These are phyloP conservation scores for Drosophila hydei DNA, from an alignment of 1,140 invertebrate genomes.

Conservation along the genomic window DNA sequence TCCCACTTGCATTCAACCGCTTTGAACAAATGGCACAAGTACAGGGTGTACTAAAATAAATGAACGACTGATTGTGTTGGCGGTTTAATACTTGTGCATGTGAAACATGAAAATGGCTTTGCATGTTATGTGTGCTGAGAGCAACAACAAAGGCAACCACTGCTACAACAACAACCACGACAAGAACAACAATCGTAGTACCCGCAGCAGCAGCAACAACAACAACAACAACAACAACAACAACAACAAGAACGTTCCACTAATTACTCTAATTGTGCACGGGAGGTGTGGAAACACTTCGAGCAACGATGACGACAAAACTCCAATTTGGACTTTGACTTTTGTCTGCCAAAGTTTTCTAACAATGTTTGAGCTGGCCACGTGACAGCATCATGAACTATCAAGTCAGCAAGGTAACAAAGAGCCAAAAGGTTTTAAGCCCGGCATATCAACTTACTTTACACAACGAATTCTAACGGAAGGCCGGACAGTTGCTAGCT, in stretches of 20 bases:
- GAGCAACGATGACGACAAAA: conserved; percentile 76
- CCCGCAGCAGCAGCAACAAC: conserved; percentile 10
- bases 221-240: conserved; percentile 30
- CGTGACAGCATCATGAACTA: conserved; percentile 42
- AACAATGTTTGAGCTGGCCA: conserved; percentile 34
- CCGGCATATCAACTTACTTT: no score
- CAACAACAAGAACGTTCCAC: conserved; percentile 58
- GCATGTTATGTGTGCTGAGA: conserved; percentile 54
- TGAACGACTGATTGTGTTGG: conserved; percentile 66
- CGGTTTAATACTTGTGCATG: conserved; percentile 45
- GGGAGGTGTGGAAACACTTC: conserved; percentile 70
- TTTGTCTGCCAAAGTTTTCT: conserved; percentile 45
- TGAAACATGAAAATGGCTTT: conserved; percentile 73
- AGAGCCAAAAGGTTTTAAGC: no score
- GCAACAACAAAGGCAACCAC: conserved; percentile 4
- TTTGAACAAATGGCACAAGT: conserved; percentile 2
- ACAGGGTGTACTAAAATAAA: conserved; percentile 53
- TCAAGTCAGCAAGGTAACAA: no score
- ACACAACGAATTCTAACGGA: no score
- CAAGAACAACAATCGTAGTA: conserved; percentile 16
- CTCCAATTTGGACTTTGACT: conserved; percentile 71
- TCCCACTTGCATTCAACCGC: neutral
- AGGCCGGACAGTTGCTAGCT: no score
- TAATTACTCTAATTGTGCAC: conserved; percentile 75
- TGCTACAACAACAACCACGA: conserved; percentile 15